phyloP scores from a whole-genome alignment of 2,113 vertebrate species.

The Pelobates fuscus region DNA sequence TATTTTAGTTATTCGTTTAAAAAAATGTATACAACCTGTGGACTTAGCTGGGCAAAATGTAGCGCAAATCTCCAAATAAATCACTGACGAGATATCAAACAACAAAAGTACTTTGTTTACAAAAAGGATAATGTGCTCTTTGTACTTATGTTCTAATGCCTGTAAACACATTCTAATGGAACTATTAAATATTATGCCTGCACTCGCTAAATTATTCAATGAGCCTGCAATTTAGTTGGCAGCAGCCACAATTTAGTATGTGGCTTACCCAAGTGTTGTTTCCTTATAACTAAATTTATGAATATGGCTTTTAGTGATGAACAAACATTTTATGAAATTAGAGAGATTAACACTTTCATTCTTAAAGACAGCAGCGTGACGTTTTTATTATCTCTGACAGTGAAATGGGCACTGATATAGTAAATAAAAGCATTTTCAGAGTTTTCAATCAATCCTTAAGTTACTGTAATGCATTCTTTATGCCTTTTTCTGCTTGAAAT shows the following conservation, averaged over 20 bases:
- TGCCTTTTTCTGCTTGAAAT: no score
- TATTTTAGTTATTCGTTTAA: no score
- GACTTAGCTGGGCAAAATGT: no score
- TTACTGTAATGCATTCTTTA: no score
- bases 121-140: slow-evolving; percentile 39
- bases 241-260: slow-evolving; percentile 23
- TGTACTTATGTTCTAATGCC: slow-evolving; percentile 33
- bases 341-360: slow-evolving; percentile 27
- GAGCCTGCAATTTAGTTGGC: slow-evolving; percentile 16
- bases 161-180: slow-evolving; percentile 41
- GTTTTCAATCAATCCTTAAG: no score
- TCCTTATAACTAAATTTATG: slow-evolving; percentile 31
- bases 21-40: no score
- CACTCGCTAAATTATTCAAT: slow-evolving; percentile 46
- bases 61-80: no score
- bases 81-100: slow-evolving; percentile 4
- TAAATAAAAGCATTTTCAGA: no score
- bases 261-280: slow-evolving; percentile 33
- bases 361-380: no score
- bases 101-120: slow-evolving; percentile 28
- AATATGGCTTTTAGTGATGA: slow-evolving; percentile 36
- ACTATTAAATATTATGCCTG: slow-evolving; percentile 44
- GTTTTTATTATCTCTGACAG: no score
- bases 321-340: slow-evolving; percentile 11
- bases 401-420: no score